Conservation (phyloP, 1,140 invertebrate species). For the Agrypnia vestita region DNA sequence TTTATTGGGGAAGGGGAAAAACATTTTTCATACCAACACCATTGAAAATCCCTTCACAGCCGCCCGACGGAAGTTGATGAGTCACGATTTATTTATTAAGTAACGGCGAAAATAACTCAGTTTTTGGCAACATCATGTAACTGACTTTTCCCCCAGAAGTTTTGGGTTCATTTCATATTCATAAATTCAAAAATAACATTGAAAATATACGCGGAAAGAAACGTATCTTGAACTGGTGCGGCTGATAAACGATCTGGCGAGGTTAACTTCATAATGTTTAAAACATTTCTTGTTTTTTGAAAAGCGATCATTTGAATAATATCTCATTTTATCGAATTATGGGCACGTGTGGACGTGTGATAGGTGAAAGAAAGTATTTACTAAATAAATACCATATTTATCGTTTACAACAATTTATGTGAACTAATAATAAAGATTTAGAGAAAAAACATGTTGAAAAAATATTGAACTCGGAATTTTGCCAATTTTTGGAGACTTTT, state of each 20-base stretch:
- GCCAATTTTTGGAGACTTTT: no score
- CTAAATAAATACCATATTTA: no score
- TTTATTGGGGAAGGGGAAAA: constrained; percentile 16
- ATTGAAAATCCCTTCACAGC: neutral
- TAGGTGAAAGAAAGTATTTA: no score
- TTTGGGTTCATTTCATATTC: constrained; percentile 37
- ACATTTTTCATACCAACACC: constrained; percentile 12
- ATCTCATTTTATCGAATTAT: no score
- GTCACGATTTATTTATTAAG: constrained; percentile 42
- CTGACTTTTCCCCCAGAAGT: constrained; percentile 23
- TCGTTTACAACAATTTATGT: no score
- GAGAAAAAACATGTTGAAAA: no score
- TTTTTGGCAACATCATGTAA: constrained; percentile 35
- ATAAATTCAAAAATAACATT: constrained; percentile 30
- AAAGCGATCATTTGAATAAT: no score
- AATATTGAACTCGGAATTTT: no score
- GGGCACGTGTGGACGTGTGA: no score
- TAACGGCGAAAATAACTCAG: constrained; percentile 8
- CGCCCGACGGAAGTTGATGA: constrained; percentile 8
- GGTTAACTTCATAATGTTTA: neutral
- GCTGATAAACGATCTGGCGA: neutral
- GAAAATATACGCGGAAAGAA: constrained; percentile 7
- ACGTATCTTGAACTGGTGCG: neutral
- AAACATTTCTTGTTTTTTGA: neutral
- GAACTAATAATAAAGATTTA: no score